Evolutionary conservation across 2,888 invertebrate species (phyloP).

Genomic region (Candidula unifasciata): DNA sequence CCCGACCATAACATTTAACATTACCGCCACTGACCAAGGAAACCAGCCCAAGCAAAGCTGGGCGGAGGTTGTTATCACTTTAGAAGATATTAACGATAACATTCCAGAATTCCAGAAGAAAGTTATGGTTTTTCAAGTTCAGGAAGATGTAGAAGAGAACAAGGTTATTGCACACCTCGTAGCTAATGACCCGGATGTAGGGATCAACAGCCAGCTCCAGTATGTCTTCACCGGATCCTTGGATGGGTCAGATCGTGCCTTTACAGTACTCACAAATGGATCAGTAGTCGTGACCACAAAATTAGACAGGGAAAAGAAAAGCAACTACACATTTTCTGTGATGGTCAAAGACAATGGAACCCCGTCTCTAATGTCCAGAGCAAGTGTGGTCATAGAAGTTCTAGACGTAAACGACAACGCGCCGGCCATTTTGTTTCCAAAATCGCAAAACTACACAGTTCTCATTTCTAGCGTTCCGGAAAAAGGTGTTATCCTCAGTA

Average conservation of each 20-base stretch:
- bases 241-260: slow-evolving; percentile 4
- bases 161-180: slow-evolving; percentile 92
- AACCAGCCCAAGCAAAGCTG: slow-evolving; percentile 88
- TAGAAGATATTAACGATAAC: slow-evolving; percentile 96
- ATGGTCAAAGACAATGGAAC: slow-evolving; percentile 87
- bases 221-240: slow-evolving; percentile 32
- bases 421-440: slow-evolving; percentile 88
- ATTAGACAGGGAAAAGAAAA: slow-evolving; percentile 90
- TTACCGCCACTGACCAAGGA: slow-evolving; percentile 87
- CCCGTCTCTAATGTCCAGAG: slow-evolving; percentile 86
- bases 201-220: slow-evolving; percentile 36
- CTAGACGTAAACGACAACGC: slow-evolving; percentile 96
- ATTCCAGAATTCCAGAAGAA: slow-evolving; percentile 84
- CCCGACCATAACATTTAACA: slow-evolving; percentile 88
- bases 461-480: slow-evolving; percentile 77
- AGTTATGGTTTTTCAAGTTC: slow-evolving; percentile 65
- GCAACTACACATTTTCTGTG: slow-evolving; percentile 88
- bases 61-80: slow-evolving; percentile 84
- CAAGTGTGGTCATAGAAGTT: slow-evolving; percentile 86
- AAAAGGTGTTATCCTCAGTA: slow-evolving; percentile 41
- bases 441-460: slow-evolving; percentile 95
- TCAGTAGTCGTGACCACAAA: slow-evolving; percentile 89
- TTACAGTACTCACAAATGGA: slow-evolving; percentile 89
- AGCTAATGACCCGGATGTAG: slow-evolving; percentile 90
- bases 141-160: slow-evolving; percentile 92